These are phyloP conservation scores for Pristionchus mayeri DNA, from an alignment of 2,888 invertebrate species.

Conservation along the genomic window DNA sequence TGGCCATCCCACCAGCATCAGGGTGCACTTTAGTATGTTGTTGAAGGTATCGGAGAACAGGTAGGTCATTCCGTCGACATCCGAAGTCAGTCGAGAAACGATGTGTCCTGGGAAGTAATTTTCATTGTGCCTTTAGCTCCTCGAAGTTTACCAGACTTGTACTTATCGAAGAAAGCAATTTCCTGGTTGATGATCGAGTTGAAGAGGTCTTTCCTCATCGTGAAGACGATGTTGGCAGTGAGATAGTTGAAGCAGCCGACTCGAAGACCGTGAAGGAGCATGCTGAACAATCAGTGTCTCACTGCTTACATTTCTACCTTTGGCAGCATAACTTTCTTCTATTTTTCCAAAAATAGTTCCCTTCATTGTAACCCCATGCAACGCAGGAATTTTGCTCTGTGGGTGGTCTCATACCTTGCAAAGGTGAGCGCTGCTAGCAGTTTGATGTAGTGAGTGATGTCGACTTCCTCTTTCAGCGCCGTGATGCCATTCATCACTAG, in stretches of 20 bases:
- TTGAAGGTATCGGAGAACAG: conserved; percentile 75
- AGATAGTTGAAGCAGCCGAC: conserved; percentile 72
- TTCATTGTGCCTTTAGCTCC: background rate
- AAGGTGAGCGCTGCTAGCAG: background rate
- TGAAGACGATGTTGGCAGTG: conserved; percentile 68
- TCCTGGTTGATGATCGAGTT: conserved; percentile 76
- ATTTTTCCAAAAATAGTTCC: background rate
- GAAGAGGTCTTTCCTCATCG: conserved; percentile 75
- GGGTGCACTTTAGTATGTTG: conserved; percentile 73
- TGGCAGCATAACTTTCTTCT: too few species aligned
- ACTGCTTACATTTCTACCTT: conserved; percentile 56
- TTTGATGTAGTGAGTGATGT: background rate
- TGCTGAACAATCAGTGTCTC: conserved; percentile 56
- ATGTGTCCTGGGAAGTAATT: conserved; percentile 69
- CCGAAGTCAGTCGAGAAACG: conserved; percentile 77
- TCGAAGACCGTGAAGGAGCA: conserved; percentile 72
- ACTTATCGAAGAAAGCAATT: conserved; percentile 76
- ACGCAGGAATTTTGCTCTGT: background rate
- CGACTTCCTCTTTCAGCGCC: background rate
- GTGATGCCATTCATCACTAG: conserved; percentile 6
- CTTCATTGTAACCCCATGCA: background rate
- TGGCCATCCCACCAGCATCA: background rate
- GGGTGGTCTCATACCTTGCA: background rate
- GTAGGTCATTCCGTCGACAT: conserved; percentile 76
- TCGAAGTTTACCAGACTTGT: conserved; percentile 77